phyloP scores from a whole-genome alignment of 1,140 invertebrate species.

The Ooceraea biroi region DNA sequence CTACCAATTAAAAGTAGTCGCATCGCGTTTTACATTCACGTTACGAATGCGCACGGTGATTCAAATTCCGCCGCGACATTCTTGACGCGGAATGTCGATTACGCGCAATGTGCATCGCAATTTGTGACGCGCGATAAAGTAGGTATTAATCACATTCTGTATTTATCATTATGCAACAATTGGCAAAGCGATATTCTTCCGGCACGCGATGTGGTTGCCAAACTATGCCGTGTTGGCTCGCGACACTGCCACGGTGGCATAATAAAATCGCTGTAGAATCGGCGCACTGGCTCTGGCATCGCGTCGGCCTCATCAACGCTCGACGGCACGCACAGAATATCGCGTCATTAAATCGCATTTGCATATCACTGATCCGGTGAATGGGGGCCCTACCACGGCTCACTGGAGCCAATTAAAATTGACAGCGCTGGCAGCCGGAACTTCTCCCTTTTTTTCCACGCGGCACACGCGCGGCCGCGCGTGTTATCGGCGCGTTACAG shows the following conservation, averaged over 20 bases:
- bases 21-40: too few species aligned
- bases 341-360: conserved; percentile 83
- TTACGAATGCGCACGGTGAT: background rate
- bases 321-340: conserved; percentile 75
- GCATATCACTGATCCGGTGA: conserved; percentile 81
- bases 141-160: background rate
- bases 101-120: background rate
- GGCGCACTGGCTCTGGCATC: conserved; percentile 25
- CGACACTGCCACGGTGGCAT: background rate
- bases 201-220: background rate
- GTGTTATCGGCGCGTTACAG: conserved; percentile 69
- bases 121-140: background rate
- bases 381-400: conserved; percentile 76
- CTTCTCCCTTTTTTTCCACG: conserved; percentile 47
- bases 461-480: conserved; percentile 57
- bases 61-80: too few species aligned
- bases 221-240: conserved; percentile 34
- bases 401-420: conserved; percentile 82
- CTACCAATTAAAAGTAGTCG: too few species aligned
- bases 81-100: background rate
- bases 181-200: conserved; percentile 5
- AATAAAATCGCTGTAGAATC: conserved; percentile 46
- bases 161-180: conserved; percentile 9
- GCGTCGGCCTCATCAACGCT: conserved; percentile 68
- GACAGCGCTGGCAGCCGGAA: conserved; percentile 74